Evolutionary conservation across 2,113 vertebrate genomes (phyloP).

Genomic region (Octodon degus): DNA sequence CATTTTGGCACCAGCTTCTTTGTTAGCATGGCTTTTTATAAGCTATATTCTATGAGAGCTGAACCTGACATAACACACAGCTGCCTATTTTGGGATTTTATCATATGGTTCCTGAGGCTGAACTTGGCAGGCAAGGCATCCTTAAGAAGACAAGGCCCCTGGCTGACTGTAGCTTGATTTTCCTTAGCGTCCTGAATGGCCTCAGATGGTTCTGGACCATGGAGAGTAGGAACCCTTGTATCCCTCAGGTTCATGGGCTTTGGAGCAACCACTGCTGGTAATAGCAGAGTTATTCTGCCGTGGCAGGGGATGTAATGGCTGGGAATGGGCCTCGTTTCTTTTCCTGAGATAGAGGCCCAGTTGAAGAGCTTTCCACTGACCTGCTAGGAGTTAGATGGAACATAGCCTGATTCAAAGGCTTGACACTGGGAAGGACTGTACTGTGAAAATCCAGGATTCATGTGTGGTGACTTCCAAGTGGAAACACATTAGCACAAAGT

Average conservation of each 20-base stretch:
- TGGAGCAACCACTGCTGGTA: background rate
- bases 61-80: background rate
- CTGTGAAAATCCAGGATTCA: background rate
- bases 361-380: background rate
- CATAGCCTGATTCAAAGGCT: background rate
- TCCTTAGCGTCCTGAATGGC: background rate
- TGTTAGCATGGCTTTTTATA: background rate
- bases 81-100: background rate
- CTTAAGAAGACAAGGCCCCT: background rate
- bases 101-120: background rate
- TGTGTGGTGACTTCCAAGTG: background rate
- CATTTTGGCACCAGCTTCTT: background rate
- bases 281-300: background rate
- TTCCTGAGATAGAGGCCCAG: background rate
- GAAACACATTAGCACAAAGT: background rate
- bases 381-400: background rate
- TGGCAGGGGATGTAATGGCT: background rate
- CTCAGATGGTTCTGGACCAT: background rate
- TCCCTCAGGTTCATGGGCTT: background rate
- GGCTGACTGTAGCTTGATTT: conserved; percentile 13
- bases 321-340: background rate
- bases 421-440: background rate
- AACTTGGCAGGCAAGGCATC: background rate
- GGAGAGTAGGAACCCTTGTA: background rate
- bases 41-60: background rate